These are phyloP conservation scores for Arenaria interpres DNA, from an alignment of 2,113 vertebrate genomes.

Conservation along the genomic window DNA sequence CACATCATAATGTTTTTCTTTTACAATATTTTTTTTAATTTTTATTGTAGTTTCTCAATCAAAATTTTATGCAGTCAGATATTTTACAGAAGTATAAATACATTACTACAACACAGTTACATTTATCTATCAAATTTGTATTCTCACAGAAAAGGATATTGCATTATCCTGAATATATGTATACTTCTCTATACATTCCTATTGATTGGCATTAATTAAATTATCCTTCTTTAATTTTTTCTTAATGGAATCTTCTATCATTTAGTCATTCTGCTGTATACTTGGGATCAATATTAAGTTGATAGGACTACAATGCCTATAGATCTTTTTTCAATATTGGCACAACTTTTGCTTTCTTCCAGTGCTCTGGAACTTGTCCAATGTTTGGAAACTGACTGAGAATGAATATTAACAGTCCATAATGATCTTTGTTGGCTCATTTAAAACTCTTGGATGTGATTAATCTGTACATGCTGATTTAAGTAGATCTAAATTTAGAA, in stretches of 20 bases:
- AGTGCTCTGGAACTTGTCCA: slow-evolving; percentile 14
- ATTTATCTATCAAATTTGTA: neutral
- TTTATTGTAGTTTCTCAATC: neutral
- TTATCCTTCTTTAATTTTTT: neutral
- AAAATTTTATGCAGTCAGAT: neutral
- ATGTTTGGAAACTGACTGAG: neutral
- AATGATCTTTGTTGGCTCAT: neutral
- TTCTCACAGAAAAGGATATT: neutral
- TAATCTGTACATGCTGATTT: slow-evolving; percentile 19
- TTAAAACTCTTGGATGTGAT: slow-evolving; percentile 6
- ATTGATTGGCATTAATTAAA: neutral
- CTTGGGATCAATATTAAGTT: neutral
- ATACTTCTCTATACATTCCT: neutral
- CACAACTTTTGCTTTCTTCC: neutral
- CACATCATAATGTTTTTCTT: neutral
- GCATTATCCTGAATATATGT: neutral
- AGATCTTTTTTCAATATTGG: neutral
- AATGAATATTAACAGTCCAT: slow-evolving; percentile 14
- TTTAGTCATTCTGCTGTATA: neutral
- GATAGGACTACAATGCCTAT: neutral
- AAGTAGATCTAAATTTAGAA: slow-evolving; percentile 33
- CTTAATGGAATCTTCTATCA: neutral
- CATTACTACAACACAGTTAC: neutral
- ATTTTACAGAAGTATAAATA: neutral
- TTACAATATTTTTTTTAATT: neutral